A percentile compares a stretch with the other conserved stretches of the same genome.
These are phyloP conservation scores for Passer montanus DNA, from an alignment of 2,113 vertebrate genomes.

Conservation along the genomic window DNA sequence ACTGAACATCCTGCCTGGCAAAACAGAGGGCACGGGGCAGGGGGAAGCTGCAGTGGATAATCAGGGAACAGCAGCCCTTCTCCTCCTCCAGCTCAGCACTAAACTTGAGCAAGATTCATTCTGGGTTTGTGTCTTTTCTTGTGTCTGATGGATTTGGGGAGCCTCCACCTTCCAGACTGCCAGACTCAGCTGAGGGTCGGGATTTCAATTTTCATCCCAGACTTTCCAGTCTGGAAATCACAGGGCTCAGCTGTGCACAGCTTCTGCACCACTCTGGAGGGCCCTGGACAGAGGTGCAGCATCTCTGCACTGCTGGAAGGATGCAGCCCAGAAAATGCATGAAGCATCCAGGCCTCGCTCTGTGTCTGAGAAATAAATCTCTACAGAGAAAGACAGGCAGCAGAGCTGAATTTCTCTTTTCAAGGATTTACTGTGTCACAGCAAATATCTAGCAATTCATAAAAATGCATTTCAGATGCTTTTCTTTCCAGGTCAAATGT, in stretches of 20 bases:
- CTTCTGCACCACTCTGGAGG: neutral
- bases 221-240: neutral
- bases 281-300: neutral
- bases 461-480: neutral
- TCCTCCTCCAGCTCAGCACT: too few species aligned
- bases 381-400: neutral
- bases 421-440: neutral
- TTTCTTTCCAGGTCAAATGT: neutral
- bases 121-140: neutral
- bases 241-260: neutral
- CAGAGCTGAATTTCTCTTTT: neutral
- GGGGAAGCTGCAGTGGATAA: neutral
- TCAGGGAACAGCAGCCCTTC: neutral
- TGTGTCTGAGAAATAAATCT: neutral
- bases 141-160: neutral
- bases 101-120: neutral
- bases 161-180: neutral
- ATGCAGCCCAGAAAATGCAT: neutral
- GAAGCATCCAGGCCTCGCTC: neutral
- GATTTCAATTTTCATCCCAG: neutral
- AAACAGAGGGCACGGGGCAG: neutral
- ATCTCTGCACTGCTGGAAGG: neutral
- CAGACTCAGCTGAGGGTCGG: neutral
- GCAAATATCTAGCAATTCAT: neutral
- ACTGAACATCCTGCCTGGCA: neutral